phyloP scores from a whole-genome alignment of 2,113 vertebrate species.

The Amblyornis subalaris region DNA sequence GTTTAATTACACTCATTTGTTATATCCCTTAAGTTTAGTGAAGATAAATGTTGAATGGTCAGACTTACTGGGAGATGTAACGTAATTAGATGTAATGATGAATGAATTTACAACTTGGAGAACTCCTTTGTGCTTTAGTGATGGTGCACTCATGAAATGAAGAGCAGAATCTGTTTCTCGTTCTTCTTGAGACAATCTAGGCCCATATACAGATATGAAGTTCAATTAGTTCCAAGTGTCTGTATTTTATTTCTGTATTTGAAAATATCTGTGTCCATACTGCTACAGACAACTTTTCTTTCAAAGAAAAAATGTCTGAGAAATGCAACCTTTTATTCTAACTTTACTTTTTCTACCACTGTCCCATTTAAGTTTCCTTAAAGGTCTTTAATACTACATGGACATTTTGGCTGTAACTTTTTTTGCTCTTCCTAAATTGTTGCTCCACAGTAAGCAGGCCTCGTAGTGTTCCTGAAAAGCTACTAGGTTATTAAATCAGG shows the following conservation, averaged over 20 bases:
- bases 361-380: background rate
- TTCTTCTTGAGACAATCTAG: background rate
- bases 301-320: background rate
- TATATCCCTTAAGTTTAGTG: background rate
- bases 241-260: background rate
- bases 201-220: background rate
- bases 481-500: background rate
- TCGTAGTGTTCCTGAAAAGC: background rate
- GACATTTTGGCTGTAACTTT: background rate
- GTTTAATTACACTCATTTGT: background rate
- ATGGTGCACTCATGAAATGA: background rate
- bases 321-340: background rate
- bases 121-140: background rate
- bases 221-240: background rate
- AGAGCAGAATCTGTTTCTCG: background rate
- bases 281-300: background rate
- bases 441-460: background rate
- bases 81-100: background rate
- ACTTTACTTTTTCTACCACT: background rate
- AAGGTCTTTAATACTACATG: background rate
- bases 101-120: background rate
- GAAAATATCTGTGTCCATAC: background rate
- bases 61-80: background rate
- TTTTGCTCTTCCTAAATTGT: background rate
- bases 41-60: background rate